Evolutionary conservation across 1,140 invertebrate genomes (phyloP), one percentile per base, ranked within the genome.

Genomic region (Periplaneta americana): DNA sequence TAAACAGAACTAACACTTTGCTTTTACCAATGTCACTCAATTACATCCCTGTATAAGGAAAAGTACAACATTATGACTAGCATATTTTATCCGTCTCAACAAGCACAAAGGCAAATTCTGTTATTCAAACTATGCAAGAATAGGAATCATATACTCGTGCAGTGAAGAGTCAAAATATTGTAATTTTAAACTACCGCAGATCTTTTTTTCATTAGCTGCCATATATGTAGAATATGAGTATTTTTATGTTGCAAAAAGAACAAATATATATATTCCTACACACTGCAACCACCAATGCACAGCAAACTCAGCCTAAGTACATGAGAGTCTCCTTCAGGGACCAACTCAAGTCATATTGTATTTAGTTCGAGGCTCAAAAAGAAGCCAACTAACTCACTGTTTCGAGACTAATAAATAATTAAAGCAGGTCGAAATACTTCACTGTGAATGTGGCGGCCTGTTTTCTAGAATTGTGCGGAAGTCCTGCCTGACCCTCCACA

Each of bases 401-500:
- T 66, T 28, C 28, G 22, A 66, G 22, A 66, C 48, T 18, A 48
- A 1, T 5, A 48, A 28, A 66, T 66, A 66, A 28, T 28, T 6
- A 66, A 66, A 8, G 22, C 48, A 28, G n/a, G n/a, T 0, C 22
- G 48, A 66, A 66, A 66, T 66, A 66, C 48, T 66, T 66, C 22
- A 66, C 48, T 66, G 48, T 8, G 28, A 66, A 66, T 34, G 32
- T 34, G 34, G 34, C n/a, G 34, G 33, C 22, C 79, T 18, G 1
- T 79, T 82, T 78, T 34, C 76, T 34, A 82, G 36, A 34, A 82
- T 75, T n/a, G 39, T 48, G 32, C 83, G 74, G 28, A 88, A 85
- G 82, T 95, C 94, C 36, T 91, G 88, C 37, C 91, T 87, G 9
- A 97, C 85, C 85, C 92, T 93, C 87, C 91, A 93, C 15, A 97